A percentile compares a stretch with the other conserved stretches of the same genome.
Evolutionary conservation across 1,140 invertebrate species (phyloP).

Genomic region (Dendrolimus punctatus): DNA sequence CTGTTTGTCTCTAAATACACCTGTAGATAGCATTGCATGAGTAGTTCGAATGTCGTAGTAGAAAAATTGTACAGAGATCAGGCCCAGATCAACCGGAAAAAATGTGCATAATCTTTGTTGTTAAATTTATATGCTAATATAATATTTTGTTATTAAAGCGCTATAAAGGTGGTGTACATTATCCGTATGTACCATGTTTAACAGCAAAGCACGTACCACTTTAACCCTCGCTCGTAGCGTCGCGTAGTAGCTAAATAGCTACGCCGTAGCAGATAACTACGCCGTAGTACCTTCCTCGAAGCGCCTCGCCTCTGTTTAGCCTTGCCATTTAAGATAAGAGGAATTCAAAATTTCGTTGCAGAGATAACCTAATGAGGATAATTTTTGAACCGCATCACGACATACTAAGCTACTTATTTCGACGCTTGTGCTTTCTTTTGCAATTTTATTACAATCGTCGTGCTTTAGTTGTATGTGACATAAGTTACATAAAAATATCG

Average conservation of each 20-base stretch:
- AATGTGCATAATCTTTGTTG: not conserved
- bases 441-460: not conserved
- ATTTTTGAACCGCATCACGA: slow-evolving; percentile 20
- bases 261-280: slow-evolving; percentile 22
- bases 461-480: slow-evolving; percentile 1
- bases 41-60: too few species aligned
- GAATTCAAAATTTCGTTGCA: slow-evolving; percentile 27
- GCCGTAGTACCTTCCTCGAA: slow-evolving; percentile 15
- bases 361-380: slow-evolving; percentile 45
- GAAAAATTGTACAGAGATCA: too few species aligned
- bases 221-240: slow-evolving; percentile 13
- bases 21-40: too few species aligned
- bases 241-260: slow-evolving; percentile 12
- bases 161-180: slow-evolving; percentile 1
- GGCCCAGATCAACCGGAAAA: not conserved
- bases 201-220: slow-evolving; percentile 16
- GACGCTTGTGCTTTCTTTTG: slow-evolving; percentile 1
- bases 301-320: slow-evolving; percentile 17
- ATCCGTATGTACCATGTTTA: slow-evolving; percentile 8
- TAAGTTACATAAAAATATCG: slow-evolving; percentile 3
- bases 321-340: slow-evolving; percentile 33
- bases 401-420: slow-evolving; percentile 14
- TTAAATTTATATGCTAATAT: not conserved
- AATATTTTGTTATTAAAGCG: slow-evolving; percentile 1
- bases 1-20: too few species aligned